Evolutionary conservation across 2,113 vertebrate species (phyloP), one percentile per base, ranked within the genome.

Genomic region (Aythya baeri): DNA sequence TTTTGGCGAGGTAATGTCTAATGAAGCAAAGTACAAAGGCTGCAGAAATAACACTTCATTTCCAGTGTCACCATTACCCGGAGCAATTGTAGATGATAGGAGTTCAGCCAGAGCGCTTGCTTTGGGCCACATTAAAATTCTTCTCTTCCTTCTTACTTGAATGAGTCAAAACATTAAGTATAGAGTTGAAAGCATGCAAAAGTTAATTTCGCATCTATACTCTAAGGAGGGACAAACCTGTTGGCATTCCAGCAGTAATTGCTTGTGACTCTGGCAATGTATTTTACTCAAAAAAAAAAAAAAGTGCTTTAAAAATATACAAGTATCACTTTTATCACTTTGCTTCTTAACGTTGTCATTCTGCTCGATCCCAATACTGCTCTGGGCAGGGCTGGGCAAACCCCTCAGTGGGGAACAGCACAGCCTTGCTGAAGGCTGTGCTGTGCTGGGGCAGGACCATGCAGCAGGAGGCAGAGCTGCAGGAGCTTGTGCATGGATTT

Each of bases 21-120:
- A 91, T 22, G 67, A 91, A 77, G 54, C 43, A 7, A 78, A 86
- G 44, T n/a, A 80, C 44, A 43, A 77, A 91, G 44, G 50, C 67
- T 83, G 63, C 41, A 91, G 76, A 95, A 93, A 59, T 27, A 74
- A 86, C 62, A 17, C 27, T 43, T 44, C 29, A 10, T 82, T 61
- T 41, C 89, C 43, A 22, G 15, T 17, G 36, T 34, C 13, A 20
- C 61, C 52, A 5, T 54, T 70, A 75, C 17, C n/a, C 25, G 15
- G 21, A 80, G 59, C 59, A 77, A 32, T 22, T 0, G 0, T 43
- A 54, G 63, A 34, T 0, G 1, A 10, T 0, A 31, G 44, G n/a
- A 44, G 15, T 12, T 66, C 67, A 61, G 44, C 10, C 49, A 54
- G 68, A 58, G 36, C n/a, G 32, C 27, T 41, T 63, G 29, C 83